These are phyloP conservation scores for Neuroscelio doddi DNA, from an alignment of 2,888 invertebrate species.

Conservation along the genomic window DNA sequence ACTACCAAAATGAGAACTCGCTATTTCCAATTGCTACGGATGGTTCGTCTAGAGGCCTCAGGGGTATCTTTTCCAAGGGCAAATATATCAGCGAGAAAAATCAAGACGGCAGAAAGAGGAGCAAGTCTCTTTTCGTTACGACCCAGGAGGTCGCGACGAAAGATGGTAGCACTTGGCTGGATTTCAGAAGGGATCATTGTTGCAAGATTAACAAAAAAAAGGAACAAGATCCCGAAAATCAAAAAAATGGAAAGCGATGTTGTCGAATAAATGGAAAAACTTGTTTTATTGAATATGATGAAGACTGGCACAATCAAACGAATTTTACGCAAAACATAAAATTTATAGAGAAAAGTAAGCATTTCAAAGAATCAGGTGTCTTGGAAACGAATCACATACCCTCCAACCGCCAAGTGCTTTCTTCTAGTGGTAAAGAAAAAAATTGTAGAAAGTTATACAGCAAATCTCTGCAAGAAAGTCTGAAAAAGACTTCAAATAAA, in stretches of 20 bases:
- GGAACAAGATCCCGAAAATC: slow-evolving; percentile 4
- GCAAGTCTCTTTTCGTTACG: slow-evolving; percentile 49
- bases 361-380: too few relatives aligned
- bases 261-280: neutral
- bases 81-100: slow-evolving; percentile 28
- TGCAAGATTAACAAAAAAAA: slow-evolving; percentile 9
- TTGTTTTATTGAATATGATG: slow-evolving; percentile 1
- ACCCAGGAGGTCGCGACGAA: slow-evolving; percentile 40
- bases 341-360: too few relatives aligned
- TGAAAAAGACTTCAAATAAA: slow-evolving; percentile 16
- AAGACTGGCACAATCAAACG: slow-evolving; percentile 4
- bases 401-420: too few relatives aligned
- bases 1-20: neutral
- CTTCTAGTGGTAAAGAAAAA: too few relatives aligned
- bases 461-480: slow-evolving; percentile 31
- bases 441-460: slow-evolving; percentile 12
- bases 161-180: slow-evolving; percentile 35
- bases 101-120: slow-evolving; percentile 46
- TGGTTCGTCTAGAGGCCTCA: slow-evolving; percentile 31
- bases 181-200: slow-evolving; percentile 21
- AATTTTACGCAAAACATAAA: too few relatives aligned
- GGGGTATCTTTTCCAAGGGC: slow-evolving; percentile 35
- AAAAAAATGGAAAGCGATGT: slow-evolving; percentile 9
- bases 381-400: too few relatives aligned
- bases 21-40: neutral